Base-by-base conservation (phyloP, 2,113 vertebrate genomes). In the Microtus ochrogaster region DNA sequence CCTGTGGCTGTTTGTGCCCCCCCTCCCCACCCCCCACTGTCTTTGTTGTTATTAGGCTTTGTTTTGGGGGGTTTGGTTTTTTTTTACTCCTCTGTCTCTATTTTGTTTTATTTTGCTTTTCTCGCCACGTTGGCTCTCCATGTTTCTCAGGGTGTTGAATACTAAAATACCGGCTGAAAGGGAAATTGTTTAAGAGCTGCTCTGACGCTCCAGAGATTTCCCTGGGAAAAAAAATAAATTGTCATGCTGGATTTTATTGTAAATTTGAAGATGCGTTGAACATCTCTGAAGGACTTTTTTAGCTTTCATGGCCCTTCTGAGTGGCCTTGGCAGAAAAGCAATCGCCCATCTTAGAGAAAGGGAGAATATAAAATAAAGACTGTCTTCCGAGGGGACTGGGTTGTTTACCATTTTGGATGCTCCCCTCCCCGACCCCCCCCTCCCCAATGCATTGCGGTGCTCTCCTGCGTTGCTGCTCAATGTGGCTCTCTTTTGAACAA, bases 261-360 rank as follows among this genome's bases (percentile, higher is more conserved):
- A 95, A 97, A 97, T 98, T 91, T 94, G 93, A 98, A 98, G 95
- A 96, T 96, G 95, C 77, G 36, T 97, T 98, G 96, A 98, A 97
- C 92, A 97, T 98, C 97, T 98, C 96, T 98, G 97, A 97, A 98
- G 97, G 98, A 98, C 97, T 97, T 98, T 98, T 94, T 98, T 94
- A 94, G 96, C 97, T 97, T 98, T 96, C 98, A 93, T 87, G 98
- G 97, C 90, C 96, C 97, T 98, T 98, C 94, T 93, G 95, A 98
- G 97, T 97, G 92, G 41, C 94, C 97, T 97, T 98, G 96, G 98
- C 97, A 98, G 96, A 92, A 97, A 98, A 98, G 95, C 97, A 95
- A 96, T 97, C 44, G 52, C 96, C 92, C 85, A 36, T 98, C 97
- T 96, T 86, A 97, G 90, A 96, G 94, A 97, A 96, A 65, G 66